Conservation (phyloP, 1,140 invertebrate species). For the Parapsyche elsis region DNA sequence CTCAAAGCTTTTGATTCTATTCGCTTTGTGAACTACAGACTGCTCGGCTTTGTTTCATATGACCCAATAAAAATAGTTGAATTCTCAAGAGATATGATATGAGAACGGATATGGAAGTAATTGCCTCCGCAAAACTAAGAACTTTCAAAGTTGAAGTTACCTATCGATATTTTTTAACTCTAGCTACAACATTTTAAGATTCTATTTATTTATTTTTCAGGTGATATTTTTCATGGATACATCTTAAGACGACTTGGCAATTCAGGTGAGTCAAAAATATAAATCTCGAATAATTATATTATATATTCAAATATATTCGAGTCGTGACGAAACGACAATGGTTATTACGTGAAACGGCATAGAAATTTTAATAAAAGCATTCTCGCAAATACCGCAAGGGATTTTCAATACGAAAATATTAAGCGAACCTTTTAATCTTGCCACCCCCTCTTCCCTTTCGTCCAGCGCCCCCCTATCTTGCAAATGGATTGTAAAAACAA, state of each 20-base stretch:
- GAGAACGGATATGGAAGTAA: too few relatives aligned
- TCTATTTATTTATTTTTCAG: not conserved
- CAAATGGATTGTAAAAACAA: constrained; percentile 24
- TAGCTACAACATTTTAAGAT: not conserved
- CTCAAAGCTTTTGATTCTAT: not conserved
- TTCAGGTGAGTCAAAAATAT: not conserved
- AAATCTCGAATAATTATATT: not conserved
- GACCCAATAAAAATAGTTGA: constrained; percentile 8
- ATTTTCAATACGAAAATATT: constrained; percentile 7
- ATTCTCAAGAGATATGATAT: not conserved
- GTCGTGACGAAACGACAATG: not conserved
- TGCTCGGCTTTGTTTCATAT: not conserved
- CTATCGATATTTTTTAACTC: too few relatives aligned
- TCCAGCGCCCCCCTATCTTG: not conserved
- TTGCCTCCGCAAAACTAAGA: too few relatives aligned
- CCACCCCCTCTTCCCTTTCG: not conserved
- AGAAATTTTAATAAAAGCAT: constrained; percentile 28
- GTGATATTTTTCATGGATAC: not conserved
- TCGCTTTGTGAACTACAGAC: constrained; percentile 8
- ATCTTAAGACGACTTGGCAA: not conserved
- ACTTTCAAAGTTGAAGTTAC: too few relatives aligned
- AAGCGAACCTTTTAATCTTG: not conserved
- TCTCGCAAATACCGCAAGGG: not conserved
- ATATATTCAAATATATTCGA: not conserved
- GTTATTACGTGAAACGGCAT: not conserved